Evolutionary conservation across 2,797 vertebrate species (phyloP), one percentile per base, ranked within the genome.

Genomic region (Molossus alvarezi): DNA sequence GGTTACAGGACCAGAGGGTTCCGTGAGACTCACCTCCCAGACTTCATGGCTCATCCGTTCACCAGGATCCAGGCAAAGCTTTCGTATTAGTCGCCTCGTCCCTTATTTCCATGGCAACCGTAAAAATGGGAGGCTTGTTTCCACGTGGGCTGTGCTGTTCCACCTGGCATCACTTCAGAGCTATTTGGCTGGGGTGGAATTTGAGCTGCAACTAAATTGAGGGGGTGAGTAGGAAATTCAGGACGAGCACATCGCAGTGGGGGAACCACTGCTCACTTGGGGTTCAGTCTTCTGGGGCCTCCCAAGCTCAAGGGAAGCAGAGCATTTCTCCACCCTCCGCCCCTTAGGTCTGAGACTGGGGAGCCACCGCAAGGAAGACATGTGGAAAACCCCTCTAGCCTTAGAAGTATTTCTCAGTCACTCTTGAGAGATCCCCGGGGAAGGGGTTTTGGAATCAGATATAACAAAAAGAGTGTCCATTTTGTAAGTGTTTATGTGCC

Each of bases 21-120:
- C 41, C 14, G 33, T 6, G 17, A 15, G 64, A 20, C 25, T 57
- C n/a, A 9, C 23, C 55, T 64, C 53, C 20, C 10, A 5, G 73
- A 20, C 75, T 51, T 29, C 37, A 9, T 41, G 41, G 29, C 67
- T 2, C 1, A 48, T 33, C 62, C 8, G 0, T 33, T 73, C 75
- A 58, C 76, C 58, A 72, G 89, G 64, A 94, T 75, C 41, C 72
- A 88, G 60, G 41, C 65, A 25, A 57, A n/a, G 85, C 53, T 90
- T 90, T 81, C 60, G 21, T 62, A 33, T 87, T 55, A 87, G 69
- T 82, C 93, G 94, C 95, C 91, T 92, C 80, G 72, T 84, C 60
- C 60, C 65, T 82, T 53, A 87, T 97, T 85, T 94, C 97, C 72
- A 96, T 96, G 77, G 95, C 89, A 95, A 96, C 97, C 27, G 12